Conservation (phyloP, 1,140 invertebrate species). For the Trichonephila clavipes region DNA sequence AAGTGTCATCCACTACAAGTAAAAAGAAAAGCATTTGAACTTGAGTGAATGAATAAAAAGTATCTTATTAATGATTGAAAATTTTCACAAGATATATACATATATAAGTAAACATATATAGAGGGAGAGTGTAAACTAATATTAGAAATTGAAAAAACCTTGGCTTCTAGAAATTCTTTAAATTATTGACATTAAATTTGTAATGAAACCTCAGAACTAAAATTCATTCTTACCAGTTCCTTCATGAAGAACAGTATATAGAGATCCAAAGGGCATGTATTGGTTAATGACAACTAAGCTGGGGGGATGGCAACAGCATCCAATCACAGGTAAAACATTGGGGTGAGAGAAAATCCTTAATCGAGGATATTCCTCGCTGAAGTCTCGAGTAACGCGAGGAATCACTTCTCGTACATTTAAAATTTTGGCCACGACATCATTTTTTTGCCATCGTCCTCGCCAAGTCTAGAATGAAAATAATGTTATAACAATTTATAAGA, state of each 20-base stretch:
- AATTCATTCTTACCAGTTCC: constrained; percentile 84
- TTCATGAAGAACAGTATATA: constrained; percentile 96
- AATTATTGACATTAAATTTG: neutral
- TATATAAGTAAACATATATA: no score
- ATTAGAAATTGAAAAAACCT: no score
- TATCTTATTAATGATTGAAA: no score
- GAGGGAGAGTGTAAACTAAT: no score
- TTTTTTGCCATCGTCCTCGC: constrained; percentile 98
- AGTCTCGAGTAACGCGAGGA: constrained; percentile 95
- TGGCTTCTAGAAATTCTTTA: neutral
- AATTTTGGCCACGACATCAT: constrained; percentile 98
- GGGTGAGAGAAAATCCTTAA: constrained; percentile 99
- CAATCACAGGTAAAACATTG: constrained; percentile 97
- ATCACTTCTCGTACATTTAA: constrained; percentile 93
- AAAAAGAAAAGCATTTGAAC: no score
- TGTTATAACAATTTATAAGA: neutral
- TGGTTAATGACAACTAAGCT: constrained; percentile 96
- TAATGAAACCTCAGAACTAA: neutral
- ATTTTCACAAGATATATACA: no score
- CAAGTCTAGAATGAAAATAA: constrained; percentile 85
- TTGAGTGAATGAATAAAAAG: no score
- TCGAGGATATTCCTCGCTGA: constrained; percentile 99
- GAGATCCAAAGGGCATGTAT: constrained; percentile 97
- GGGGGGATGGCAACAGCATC: constrained; percentile 95
- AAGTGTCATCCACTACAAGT: no score